Percentiles rank a stretch among this genome's conserved stretches.
These are phyloP conservation scores for Trichomalopsis sarcophagae DNA, from an alignment of 1,140 invertebrate genomes.

Conservation along the genomic window DNA sequence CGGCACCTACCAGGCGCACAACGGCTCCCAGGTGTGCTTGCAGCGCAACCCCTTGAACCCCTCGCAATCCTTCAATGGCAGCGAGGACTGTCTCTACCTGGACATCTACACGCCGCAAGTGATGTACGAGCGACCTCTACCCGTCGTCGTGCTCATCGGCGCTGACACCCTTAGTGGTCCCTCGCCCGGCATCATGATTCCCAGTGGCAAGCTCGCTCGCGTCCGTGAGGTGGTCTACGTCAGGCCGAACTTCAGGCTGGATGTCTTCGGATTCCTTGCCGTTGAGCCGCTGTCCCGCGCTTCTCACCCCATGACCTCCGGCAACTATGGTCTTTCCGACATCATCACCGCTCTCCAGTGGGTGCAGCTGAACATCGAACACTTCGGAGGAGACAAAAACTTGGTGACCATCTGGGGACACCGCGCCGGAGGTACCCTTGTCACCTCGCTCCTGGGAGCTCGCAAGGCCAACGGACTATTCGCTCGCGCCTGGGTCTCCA, in stretches of 20 bases:
- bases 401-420: conserved; percentile 88
- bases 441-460: conserved; percentile 80
- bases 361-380: conserved; percentile 86
- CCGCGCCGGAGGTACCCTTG: conserved; percentile 85
- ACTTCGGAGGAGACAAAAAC: conserved; percentile 87
- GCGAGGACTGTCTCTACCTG: conserved; percentile 87
- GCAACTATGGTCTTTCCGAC: conserved; percentile 91
- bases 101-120: conserved; percentile 86
- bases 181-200: conserved; percentile 79
- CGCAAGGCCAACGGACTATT: conserved; percentile 79
- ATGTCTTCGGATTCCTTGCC: conserved; percentile 87
- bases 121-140: conserved; percentile 82
- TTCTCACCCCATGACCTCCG: conserved; percentile 83
- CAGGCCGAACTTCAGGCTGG: conserved; percentile 86
- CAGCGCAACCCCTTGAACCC: conserved; percentile 80
- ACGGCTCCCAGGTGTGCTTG: conserved; percentile 79
- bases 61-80: conserved; percentile 76
- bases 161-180: conserved; percentile 85
- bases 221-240: conserved; percentile 89
- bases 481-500: conserved; percentile 83
- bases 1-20: conserved; percentile 82
- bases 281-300: conserved; percentile 81
- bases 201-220: conserved; percentile 80
- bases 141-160: conserved; percentile 88
- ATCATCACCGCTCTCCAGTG: conserved; percentile 85